Evolutionary conservation across 2,888 invertebrate genomes (phyloP).

Genomic region (Halocaridina rubra): DNA sequence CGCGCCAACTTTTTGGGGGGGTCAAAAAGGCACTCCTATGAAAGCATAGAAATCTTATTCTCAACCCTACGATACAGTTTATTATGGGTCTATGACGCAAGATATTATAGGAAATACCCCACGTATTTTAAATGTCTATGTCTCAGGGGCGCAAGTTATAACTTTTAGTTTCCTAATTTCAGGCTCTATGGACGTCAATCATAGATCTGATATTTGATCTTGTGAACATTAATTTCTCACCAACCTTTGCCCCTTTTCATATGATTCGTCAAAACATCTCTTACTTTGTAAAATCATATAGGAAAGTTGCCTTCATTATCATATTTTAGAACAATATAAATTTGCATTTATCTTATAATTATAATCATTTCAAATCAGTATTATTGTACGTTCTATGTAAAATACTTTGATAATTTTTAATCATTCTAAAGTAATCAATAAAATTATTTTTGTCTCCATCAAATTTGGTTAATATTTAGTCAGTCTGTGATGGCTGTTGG

Average conservation of each 20-base stretch:
- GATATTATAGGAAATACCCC: constrained; percentile 54
- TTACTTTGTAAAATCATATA: constrained; percentile 41
- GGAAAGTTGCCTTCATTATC: constrained; percentile 15
- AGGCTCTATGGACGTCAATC: not conserved
- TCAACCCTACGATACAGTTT: constrained; percentile 37
- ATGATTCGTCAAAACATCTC: constrained; percentile 36
- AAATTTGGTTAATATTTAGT: no score
- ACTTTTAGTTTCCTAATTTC: no score
- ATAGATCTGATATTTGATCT: constrained; percentile 7
- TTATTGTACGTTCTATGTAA: no score
- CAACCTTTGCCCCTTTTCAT: constrained; percentile 46
- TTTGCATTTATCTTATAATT: no score
- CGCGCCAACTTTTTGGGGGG: constrained; percentile 30
- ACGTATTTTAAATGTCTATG: constrained; percentile 61
- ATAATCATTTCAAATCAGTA: no score
- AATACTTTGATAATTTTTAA: no score
- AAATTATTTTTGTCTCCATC: no score
- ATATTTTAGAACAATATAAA: no score
- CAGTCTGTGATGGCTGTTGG: no score
- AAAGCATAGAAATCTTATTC: constrained; percentile 30
- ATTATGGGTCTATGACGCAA: constrained; percentile 53
- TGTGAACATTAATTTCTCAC: constrained; percentile 14
- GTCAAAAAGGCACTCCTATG: constrained; percentile 43
- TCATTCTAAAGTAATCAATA: no score
- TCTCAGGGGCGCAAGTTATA: constrained; percentile 40